Evolutionary conservation across 2,888 invertebrate genomes (phyloP), one percentile per base, ranked within the genome.

Genomic region (Tridacna gigas): DNA sequence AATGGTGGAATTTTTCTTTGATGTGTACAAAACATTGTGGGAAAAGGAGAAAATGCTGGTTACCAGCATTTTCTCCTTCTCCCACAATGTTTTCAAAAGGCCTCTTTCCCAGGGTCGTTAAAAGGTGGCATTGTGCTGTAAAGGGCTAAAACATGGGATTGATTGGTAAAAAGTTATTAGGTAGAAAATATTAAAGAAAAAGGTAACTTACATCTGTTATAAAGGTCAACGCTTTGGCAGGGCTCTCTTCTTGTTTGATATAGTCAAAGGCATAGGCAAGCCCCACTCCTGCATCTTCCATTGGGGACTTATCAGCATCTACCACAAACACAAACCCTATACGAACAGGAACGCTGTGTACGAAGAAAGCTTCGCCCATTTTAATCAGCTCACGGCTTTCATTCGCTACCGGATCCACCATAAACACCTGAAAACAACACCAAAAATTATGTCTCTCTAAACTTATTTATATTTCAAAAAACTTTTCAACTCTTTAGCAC

Each of bases 261-360:
- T 97, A 99, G 95, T 99, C 98, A 95, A 97, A 99, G 0, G 98
- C 97, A 90, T 98, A 97, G 15, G 97, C 96, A 82, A 98, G 95
- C 26, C 98, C 98, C 0, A 98, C 96, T 48, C 97, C 97, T 0
- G 97, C 96, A 94, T 97, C 96, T 1, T 96, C 96, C n/a, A 96
- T 94, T 0, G 97, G 97, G 82, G 96, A 96, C 0, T 96, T 93
- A 1, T 95, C 95, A 67, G 96, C 96, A 7, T 96, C 96, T 11
- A 95, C 95, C 9, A 94, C 93, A 89, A 99, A 97, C 2, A 99
- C 97, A 51, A 99, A 93, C 2, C 99, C 99, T 60, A 99, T 96
- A 84, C 95, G 94, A 78, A 96, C 93, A 0, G 99, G 99, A 9
- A 98, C 98, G 82, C 97, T 97, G 94, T 99, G 98, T 69, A 97